Evolutionary conservation across 2,888 invertebrate species (phyloP).

Genomic region (Phytoseiulus persimilis): DNA sequence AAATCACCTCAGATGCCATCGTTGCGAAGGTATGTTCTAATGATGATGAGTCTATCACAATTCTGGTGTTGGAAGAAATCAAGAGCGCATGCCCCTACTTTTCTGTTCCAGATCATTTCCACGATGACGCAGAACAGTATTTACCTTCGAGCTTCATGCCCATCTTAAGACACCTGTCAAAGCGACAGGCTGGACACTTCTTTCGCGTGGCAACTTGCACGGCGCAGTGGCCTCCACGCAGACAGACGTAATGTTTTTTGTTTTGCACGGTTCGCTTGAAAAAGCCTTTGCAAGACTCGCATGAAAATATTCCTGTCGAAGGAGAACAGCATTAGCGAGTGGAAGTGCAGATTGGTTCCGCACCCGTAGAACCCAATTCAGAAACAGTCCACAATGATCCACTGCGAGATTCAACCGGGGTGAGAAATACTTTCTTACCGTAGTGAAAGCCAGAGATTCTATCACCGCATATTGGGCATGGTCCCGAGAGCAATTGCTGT

Average conservation of each 20-base stretch:
- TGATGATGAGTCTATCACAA: no score
- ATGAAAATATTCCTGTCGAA: constrained; percentile 70
- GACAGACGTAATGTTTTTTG: constrained; percentile 88
- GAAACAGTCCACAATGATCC: no score
- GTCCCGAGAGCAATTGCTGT: constrained; percentile 56
- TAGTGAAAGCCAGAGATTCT: constrained; percentile 95
- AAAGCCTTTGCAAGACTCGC: constrained; percentile 95
- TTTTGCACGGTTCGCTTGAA: constrained; percentile 98
- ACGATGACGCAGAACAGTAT: constrained; percentile 40
- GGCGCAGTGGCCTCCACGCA: constrained; percentile 78
- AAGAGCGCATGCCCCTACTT: constrained; percentile 13
- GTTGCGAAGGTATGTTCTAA: no score
- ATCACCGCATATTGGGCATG: constrained; percentile 89
- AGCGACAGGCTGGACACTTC: constrained; percentile 92
- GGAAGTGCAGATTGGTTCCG: no score
- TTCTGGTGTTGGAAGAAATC: constrained; percentile 9
- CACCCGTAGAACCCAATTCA: no score
- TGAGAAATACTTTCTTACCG: no score
- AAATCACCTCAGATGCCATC: no score
- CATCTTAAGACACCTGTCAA: constrained; percentile 85
- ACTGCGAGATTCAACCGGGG: no score
- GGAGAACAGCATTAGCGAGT: no score
- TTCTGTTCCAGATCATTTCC: no score
- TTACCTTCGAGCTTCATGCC: constrained; percentile 92
- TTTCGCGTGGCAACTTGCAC: constrained; percentile 86